These are phyloP conservation scores for Stenodema calcarata DNA, from an alignment of 2,888 invertebrate species.

Conservation along the genomic window DNA sequence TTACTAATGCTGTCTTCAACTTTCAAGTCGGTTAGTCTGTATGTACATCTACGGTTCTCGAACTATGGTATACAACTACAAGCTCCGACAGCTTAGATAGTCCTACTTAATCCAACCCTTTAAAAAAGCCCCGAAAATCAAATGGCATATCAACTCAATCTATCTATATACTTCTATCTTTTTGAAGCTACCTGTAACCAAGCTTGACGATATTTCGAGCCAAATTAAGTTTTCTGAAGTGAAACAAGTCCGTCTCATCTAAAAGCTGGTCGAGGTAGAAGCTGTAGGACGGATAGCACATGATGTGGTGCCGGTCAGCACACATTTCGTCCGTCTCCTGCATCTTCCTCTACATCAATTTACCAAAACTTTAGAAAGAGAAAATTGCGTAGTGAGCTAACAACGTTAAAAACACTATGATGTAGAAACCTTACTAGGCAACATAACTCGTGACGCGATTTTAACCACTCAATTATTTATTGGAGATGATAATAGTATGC, in stretches of 20 bases:
- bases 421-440: background rate
- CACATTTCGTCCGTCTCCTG: constrained; percentile 43
- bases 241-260: constrained; percentile 14
- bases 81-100: too few relatives aligned
- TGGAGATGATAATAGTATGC: too few relatives aligned
- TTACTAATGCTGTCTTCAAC: too few relatives aligned
- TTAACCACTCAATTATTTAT: too few relatives aligned
- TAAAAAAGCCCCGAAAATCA: too few relatives aligned
- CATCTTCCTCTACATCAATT: background rate
- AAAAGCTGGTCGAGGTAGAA: constrained; percentile 26
- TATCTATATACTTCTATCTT: too few relatives aligned
- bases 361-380: background rate
- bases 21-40: too few relatives aligned
- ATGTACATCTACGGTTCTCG: too few relatives aligned
- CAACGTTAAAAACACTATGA: background rate
- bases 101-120: too few relatives aligned
- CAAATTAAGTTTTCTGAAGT: constrained; percentile 21
- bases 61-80: too few relatives aligned
- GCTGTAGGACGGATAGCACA: constrained; percentile 39
- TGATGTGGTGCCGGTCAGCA: constrained; percentile 37
- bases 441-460: background rate
- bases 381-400: background rate
- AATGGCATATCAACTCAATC: too few relatives aligned
- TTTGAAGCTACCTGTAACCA: constrained; percentile 19
- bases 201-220: constrained; percentile 37